Base-by-base conservation (phyloP, 2,888 invertebrate species). In the Poecilobothrus nobilitatus region DNA sequence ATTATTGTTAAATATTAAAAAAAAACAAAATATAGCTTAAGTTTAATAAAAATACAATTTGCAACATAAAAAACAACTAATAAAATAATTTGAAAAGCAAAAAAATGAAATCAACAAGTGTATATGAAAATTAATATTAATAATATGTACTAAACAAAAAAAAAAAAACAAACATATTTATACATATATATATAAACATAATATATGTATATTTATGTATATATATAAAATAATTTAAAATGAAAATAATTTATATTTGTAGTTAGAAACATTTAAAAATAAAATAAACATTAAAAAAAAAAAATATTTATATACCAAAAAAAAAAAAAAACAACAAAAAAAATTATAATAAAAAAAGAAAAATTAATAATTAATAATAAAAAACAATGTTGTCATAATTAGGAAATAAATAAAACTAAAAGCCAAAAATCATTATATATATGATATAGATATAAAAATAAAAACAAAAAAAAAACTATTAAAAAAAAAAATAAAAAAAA, bases 191-290 rank as follows among this genome's bases (percentile, higher is more conserved):
- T 4, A 27, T 27, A 5, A 3, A 37, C 9, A 37, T 37, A 37
- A 37, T 37, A 37, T 37, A 37, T 37, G 7, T 10, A 8, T 37
- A 37, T n/a, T n/a, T n/a, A 37, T 2, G 2, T 5, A 37, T 37
- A 37, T 53, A 53, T 18, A 53, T 12, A 53, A 18, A 53, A 53
- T 18, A n/a, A 53, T 53, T 53, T 18, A 18, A 53, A 15, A 1
- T 12, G 15, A 53, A 53, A 53, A 53, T n/a, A 62, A 27, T 37
- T 20, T 67, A 67, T 67, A 63, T 62, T 22, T 63, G 63, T 44
- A 33, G n/a, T 15, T 63, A 37, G 21, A 64, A 64, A 63, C 65
- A 64, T 68, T 44, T 63, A 62, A 67, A 67, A 12, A 27, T 22
- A 63, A 63, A 63, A 67, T 27, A 63, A 44, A 1, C 2, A 41